phyloP scores from a whole-genome alignment of 2,888 invertebrate species.

The Eupithecia insigniata region DNA sequence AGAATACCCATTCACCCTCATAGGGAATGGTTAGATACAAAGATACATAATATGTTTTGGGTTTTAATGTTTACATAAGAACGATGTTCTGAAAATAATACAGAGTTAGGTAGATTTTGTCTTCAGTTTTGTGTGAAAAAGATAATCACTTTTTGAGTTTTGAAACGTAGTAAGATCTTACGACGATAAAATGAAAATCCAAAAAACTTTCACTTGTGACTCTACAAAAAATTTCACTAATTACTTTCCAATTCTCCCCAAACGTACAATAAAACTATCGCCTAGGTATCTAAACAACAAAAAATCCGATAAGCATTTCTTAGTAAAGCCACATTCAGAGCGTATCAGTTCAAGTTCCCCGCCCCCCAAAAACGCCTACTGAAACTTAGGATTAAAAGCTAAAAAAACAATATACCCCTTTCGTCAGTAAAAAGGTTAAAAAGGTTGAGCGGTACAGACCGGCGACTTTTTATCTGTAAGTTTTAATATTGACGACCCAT shows the following conservation, averaged over 20 bases:
- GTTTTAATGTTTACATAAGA: too few relatives aligned
- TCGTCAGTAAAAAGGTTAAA: conserved; percentile 65
- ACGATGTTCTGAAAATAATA: too few relatives aligned
- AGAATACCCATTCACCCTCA: too few relatives aligned
- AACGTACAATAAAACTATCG: background rate
- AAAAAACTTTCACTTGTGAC: too few relatives aligned
- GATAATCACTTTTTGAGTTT: background rate
- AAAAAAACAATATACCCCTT: conserved; percentile 78
- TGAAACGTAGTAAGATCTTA: too few relatives aligned
- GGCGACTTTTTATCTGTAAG: conserved; percentile 44
- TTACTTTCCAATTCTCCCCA: background rate
- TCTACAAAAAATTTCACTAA: too few relatives aligned
- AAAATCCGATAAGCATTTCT: conserved; percentile 22
- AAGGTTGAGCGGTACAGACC: conserved; percentile 51
- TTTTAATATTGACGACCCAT: too few relatives aligned
- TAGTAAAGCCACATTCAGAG: conserved; percentile 58
- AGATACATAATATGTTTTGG: too few relatives aligned
- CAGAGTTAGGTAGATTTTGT: too few relatives aligned
- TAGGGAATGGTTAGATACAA: too few relatives aligned
- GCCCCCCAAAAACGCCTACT: conserved; percentile 77
- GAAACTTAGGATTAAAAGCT: conserved; percentile 72
- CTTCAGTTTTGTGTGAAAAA: too few relatives aligned
- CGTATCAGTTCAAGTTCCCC: conserved; percentile 52
- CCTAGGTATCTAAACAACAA: conserved; percentile 10
- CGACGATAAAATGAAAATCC: background rate